phyloP scores from a whole-genome alignment of 2,888 invertebrate genomes.

The Lasioglossum oenotherae region DNA sequence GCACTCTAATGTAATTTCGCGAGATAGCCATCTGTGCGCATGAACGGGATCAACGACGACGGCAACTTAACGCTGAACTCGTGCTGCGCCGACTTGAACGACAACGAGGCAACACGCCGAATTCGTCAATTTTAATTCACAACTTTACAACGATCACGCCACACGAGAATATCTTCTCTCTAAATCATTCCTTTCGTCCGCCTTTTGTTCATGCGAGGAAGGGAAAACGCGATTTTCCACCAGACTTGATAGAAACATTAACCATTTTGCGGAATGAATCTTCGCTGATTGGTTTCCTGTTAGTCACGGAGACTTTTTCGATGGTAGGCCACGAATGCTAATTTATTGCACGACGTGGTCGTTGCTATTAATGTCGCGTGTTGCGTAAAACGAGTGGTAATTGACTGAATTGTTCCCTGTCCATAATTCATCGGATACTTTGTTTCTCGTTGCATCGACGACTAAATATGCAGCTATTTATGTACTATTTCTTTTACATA shows the following conservation, averaged over 20 bases:
- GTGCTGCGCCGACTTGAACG: neutral
- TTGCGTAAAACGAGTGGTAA: neutral
- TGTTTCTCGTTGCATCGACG: neutral
- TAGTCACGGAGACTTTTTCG: neutral
- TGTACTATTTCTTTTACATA: neutral
- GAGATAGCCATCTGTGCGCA: conserved; percentile 26
- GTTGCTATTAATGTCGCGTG: neutral
- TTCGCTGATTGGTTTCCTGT: neutral
- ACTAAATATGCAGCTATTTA: neutral
- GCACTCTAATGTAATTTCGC: conserved; percentile 39
- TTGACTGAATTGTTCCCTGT: neutral
- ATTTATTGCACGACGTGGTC: neutral
- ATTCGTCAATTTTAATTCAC: neutral
- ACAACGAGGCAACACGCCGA: neutral
- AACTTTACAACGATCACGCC: neutral
- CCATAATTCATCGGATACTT: neutral
- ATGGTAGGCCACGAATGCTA: neutral
- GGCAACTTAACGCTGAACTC: neutral
- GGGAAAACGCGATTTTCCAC: neutral
- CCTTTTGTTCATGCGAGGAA: neutral
- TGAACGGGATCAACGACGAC: conserved; percentile 7
- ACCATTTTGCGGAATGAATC: neutral
- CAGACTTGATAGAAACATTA: no score
- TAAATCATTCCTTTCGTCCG: neutral
- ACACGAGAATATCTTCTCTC: neutral